Percentiles rank a stretch among this genome's conserved stretches.
Conservation (phyloP, 2,888 invertebrate species). For the Cylloceria caligata region DNA sequence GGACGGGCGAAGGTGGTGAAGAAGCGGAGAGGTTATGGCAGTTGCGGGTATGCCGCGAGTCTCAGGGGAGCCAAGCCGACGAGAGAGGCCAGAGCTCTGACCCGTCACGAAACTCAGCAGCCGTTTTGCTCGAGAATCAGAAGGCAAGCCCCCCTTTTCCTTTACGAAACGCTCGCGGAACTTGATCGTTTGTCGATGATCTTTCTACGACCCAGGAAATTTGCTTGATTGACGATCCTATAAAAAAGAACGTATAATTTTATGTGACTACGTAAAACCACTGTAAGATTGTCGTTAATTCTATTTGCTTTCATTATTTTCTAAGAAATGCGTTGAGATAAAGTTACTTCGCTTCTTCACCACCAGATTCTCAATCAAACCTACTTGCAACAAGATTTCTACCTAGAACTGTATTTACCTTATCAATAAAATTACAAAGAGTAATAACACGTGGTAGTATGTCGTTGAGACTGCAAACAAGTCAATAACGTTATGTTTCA, state of each 20-base stretch:
- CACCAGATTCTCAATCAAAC: too few relatives aligned
- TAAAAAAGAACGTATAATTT: slow-evolving; percentile 9
- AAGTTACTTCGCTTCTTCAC: neutral
- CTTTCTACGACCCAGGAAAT: slow-evolving; percentile 47
- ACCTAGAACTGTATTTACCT: too few relatives aligned
- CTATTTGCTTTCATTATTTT: neutral
- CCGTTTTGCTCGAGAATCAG: slow-evolving; percentile 46
- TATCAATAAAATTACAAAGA: too few relatives aligned
- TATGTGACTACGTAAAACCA: neutral
- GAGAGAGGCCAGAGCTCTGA: slow-evolving; percentile 63
- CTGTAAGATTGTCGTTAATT: slow-evolving; percentile 1
- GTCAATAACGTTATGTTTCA: neutral
- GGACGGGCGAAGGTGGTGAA: slow-evolving; percentile 45
- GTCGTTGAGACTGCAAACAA: neutral
- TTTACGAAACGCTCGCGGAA: slow-evolving; percentile 40
- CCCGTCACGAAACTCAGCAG: slow-evolving; percentile 64
- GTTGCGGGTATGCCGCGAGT: slow-evolving; percentile 43
- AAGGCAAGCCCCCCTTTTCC: slow-evolving; percentile 54
- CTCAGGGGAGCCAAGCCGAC: slow-evolving; percentile 44
- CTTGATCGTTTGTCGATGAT: slow-evolving; percentile 62
- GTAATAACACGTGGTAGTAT: too few relatives aligned
- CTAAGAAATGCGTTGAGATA: neutral
- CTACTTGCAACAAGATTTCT: too few relatives aligned
- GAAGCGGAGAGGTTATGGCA: slow-evolving; percentile 50
- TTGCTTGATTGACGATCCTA: slow-evolving; percentile 28